Conservation (phyloP, 2,888 invertebrate species). For the Cylloceria caligata region DNA sequence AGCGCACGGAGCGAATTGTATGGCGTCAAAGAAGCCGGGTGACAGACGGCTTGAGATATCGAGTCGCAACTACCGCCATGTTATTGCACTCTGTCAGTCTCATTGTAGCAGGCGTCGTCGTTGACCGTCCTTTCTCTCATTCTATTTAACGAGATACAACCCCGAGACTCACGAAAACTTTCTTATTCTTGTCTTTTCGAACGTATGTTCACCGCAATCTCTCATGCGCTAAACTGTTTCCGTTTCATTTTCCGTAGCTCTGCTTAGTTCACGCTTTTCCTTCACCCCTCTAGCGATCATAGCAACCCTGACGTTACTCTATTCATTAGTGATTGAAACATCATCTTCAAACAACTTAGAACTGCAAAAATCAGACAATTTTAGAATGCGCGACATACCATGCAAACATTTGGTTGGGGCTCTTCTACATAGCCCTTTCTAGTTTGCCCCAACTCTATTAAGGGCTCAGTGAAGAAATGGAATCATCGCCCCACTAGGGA, state of each 20-base stretch:
- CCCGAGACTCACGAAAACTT: conserved; percentile 45
- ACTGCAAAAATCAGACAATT: not conserved
- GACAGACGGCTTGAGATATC: conserved; percentile 64
- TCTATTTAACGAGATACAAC: conserved; percentile 12
- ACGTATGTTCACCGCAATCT: conserved; percentile 20
- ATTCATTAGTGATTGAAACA: not conserved
- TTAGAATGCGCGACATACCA: not conserved
- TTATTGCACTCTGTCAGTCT: conserved; percentile 56
- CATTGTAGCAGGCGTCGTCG: not conserved
- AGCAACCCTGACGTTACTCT: not conserved
- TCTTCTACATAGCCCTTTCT: too few relatives aligned
- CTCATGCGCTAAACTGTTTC: conserved; percentile 42
- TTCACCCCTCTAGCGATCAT: not conserved
- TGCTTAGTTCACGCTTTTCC: not conserved
- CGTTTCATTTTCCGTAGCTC: conserved; percentile 5
- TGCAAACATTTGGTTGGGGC: too few relatives aligned
- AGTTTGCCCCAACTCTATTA: too few relatives aligned
- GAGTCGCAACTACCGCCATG: conserved; percentile 62
- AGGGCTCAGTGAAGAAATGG: too few relatives aligned
- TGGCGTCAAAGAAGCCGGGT: conserved; percentile 50
- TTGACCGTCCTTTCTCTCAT: conserved; percentile 23
- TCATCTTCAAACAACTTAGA: not conserved
- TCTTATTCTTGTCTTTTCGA: conserved; percentile 35
- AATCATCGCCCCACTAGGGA: too few relatives aligned
- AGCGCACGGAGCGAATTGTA: conserved; percentile 46